A percentile compares a stretch with the other conserved stretches of the same genome.
These are phyloP conservation scores for Dione vanillae DNA, from an alignment of 2,888 invertebrate species.

Conservation along the genomic window DNA sequence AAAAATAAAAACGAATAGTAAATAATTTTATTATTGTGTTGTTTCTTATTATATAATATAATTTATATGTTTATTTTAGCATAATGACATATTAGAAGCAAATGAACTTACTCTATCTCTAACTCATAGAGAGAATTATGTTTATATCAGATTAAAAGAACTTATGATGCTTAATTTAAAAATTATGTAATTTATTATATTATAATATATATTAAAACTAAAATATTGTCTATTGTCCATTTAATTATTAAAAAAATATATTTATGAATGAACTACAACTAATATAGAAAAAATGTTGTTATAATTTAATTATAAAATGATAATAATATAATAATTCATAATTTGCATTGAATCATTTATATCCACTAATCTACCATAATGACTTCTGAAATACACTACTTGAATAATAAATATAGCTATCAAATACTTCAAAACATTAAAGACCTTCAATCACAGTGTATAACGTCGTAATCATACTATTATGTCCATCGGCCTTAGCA, in stretches of 20 bases:
- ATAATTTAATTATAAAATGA: conserved; percentile 7
- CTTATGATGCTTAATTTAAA: too few relatives aligned
- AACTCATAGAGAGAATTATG: too few relatives aligned
- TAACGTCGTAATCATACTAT: conserved; percentile 89
- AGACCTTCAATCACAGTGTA: conserved; percentile 90
- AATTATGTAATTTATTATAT: too few relatives aligned
- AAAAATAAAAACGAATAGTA: neutral
- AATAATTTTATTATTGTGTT: neutral
- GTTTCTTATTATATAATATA: too few relatives aligned
- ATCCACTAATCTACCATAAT: neutral
- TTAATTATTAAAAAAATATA: neutral
- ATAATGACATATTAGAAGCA: too few relatives aligned
- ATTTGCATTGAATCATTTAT: neutral
- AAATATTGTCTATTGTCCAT: too few relatives aligned
- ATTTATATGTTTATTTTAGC: too few relatives aligned
- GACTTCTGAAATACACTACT: neutral
- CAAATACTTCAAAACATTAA: conserved; percentile 41
- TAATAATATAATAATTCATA: conserved; percentile 7
- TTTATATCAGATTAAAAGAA: too few relatives aligned
- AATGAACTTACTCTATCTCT: too few relatives aligned
- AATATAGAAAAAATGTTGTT: neutral
- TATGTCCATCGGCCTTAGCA: conserved; percentile 85
- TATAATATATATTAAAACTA: too few relatives aligned
- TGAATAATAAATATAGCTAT: neutral
- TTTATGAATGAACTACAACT: neutral